Evolutionary conservation across 2,113 vertebrate genomes (phyloP).

Genomic region (Mormyrus lacerda): DNA sequence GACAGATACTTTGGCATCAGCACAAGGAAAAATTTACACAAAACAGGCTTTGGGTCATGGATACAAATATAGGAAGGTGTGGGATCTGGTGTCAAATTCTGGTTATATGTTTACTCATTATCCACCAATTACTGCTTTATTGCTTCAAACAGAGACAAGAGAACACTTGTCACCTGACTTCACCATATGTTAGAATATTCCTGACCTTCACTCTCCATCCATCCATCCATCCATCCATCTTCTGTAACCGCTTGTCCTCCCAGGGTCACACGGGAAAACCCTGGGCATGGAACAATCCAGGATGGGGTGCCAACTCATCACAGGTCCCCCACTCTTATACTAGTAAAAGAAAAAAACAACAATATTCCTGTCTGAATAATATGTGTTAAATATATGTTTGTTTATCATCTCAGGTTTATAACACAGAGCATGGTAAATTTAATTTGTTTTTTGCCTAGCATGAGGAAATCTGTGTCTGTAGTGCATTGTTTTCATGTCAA

Average conservation of each 20-base stretch:
- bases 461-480: neutral
- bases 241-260: neutral
- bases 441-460: neutral
- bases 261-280: neutral
- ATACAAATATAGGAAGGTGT: neutral
- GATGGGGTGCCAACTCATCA: neutral
- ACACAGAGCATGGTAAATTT: neutral
- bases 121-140: neutral
- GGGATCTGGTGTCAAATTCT: neutral
- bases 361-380: neutral
- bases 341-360: neutral
- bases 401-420: neutral
- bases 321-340: neutral
- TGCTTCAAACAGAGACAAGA: neutral
- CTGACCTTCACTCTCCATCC: neutral
- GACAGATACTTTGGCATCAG: neutral
- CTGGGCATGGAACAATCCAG: neutral
- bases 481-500: neutral
- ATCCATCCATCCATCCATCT: neutral
- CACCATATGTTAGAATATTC: neutral
- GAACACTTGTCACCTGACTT: neutral
- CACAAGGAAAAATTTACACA: neutral
- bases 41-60: neutral
- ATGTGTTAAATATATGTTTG: neutral
- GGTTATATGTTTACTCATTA: neutral